Evolutionary conservation across 2,888 invertebrate species (phyloP).

Genomic region (Tetragnatha montana): DNA sequence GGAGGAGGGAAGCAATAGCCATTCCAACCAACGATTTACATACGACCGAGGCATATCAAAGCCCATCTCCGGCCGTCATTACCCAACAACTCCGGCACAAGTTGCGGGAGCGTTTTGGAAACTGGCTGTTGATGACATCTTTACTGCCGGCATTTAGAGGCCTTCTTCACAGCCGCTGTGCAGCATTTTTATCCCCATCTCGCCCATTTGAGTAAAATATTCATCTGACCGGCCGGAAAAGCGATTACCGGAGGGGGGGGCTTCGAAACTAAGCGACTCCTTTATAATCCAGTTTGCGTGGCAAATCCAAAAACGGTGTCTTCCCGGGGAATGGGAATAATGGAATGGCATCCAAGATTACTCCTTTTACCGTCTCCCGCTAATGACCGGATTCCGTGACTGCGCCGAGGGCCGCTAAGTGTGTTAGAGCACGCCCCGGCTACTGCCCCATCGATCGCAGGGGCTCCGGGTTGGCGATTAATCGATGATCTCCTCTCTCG

Average conservation of each 20-base stretch:
- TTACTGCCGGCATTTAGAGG: too few species aligned
- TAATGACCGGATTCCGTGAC: slow-evolving; percentile 69
- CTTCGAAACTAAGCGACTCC: slow-evolving; percentile 44
- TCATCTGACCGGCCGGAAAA: slow-evolving; percentile 68
- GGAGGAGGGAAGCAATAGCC: too few species aligned
- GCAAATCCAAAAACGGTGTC: slow-evolving; percentile 70
- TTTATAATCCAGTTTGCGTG: slow-evolving; percentile 69
- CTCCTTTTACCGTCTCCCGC: slow-evolving; percentile 68
- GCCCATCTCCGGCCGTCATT: too few species aligned
- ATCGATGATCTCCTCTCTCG: slow-evolving; percentile 57
- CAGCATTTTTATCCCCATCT: background rate
- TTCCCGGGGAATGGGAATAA: slow-evolving; percentile 60
- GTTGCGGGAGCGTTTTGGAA: too few species aligned
- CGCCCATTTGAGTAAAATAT: slow-evolving; percentile 68
- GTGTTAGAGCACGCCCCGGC: slow-evolving; percentile 65
- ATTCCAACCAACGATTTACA: too few species aligned
- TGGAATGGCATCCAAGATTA: slow-evolving; percentile 66
- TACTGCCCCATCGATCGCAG: slow-evolving; percentile 51
- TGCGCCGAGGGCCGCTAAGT: slow-evolving; percentile 63
- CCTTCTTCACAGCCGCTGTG: background rate
- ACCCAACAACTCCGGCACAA: too few species aligned
- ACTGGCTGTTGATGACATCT: too few species aligned
- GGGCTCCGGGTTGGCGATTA: slow-evolving; percentile 62
- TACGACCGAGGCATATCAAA: too few species aligned
- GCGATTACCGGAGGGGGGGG: slow-evolving; percentile 50